phyloP scores from a whole-genome alignment of 2,888 invertebrate genomes.

The Lasioglossum marginatum region DNA sequence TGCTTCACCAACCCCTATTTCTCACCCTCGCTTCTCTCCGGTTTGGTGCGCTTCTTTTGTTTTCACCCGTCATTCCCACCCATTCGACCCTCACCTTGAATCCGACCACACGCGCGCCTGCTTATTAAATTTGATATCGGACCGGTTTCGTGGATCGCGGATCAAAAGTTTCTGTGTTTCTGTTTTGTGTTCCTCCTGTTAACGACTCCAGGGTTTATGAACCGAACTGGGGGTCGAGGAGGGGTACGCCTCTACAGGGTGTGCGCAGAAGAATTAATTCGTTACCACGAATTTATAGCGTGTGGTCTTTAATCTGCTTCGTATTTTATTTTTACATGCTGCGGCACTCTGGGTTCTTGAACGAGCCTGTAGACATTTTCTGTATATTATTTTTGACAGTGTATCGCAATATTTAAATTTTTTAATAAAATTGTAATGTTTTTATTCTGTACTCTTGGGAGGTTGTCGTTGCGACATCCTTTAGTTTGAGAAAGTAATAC shows the following conservation, averaged over 20 bases:
- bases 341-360: background rate
- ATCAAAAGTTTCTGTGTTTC: constrained; percentile 22
- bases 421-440: background rate
- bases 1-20: background rate
- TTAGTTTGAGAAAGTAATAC: no score
- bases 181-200: constrained; percentile 24
- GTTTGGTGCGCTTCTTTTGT: background rate
- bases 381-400: background rate
- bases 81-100: background rate
- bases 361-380: background rate
- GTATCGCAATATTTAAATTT: background rate
- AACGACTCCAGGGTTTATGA: constrained; percentile 21
- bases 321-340: background rate
- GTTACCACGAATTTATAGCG: background rate
- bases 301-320: background rate
- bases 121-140: constrained; percentile 47
- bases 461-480: no score
- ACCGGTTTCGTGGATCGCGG: constrained; percentile 39
- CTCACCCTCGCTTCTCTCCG: background rate
- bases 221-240: background rate
- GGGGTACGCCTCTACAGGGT: background rate
- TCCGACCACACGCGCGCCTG: constrained; percentile 24
- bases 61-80: background rate
- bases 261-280: background rate
- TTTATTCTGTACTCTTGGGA: background rate